Conservation (phyloP, 2,113 vertebrate genomes). For the Bujurquina vittata region DNA sequence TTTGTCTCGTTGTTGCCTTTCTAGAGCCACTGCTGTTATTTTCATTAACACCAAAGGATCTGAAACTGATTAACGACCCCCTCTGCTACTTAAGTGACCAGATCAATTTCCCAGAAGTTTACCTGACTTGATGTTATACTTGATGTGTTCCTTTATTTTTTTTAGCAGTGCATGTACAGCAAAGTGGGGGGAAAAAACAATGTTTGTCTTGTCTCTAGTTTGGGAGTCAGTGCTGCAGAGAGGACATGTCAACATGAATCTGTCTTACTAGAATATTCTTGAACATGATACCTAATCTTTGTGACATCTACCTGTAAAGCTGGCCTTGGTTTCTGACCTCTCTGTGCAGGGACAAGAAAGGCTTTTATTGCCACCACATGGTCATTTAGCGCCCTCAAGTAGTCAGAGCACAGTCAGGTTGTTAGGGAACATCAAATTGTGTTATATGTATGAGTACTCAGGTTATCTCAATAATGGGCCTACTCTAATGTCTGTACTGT, state of each 20-base stretch:
- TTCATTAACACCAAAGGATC: no score
- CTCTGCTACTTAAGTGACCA: no score
- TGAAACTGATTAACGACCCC: no score
- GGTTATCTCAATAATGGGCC: background rate
- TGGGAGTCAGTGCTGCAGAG: background rate
- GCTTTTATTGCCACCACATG: background rate
- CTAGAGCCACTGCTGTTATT: no score
- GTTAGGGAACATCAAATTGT: background rate
- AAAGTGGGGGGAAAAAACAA: background rate
- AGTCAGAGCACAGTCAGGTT: background rate
- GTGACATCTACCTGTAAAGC: background rate
- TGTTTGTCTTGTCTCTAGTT: background rate
- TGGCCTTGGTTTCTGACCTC: constrained; percentile 19
- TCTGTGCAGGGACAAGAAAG: background rate
- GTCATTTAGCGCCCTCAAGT: background rate
- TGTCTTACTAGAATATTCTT: background rate
- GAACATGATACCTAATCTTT: constrained; percentile 10
- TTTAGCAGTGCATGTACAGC: background rate
- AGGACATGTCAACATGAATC: background rate
- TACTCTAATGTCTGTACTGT: background rate
- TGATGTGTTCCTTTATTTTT: no score
- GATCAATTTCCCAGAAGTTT: no score
- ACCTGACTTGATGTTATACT: background rate
- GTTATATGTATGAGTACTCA: background rate
- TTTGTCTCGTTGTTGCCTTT: no score